Evolutionary conservation across 1,140 invertebrate species (phyloP).

Genomic region (Eriosoma lanigerum): DNA sequence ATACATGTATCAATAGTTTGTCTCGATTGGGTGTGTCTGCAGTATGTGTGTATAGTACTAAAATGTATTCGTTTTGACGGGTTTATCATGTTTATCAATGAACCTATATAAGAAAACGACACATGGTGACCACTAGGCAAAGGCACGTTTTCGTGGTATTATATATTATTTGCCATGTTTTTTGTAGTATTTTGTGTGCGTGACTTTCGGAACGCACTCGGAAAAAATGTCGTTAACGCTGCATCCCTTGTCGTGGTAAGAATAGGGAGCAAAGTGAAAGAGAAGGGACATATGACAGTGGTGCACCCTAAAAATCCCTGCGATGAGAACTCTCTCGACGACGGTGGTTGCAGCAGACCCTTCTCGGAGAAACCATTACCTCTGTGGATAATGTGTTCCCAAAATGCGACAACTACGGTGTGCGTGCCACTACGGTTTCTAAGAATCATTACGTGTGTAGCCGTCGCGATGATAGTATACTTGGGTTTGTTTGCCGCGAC

Average conservation of each 20-base stretch:
- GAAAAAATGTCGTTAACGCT: constrained; percentile 50
- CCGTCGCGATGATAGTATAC: not conserved
- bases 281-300: constrained; percentile 12
- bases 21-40: too few species aligned
- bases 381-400: not conserved
- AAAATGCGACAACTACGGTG: constrained; percentile 28
- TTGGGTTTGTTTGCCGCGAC: not conserved
- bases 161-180: not conserved
- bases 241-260: constrained; percentile 8
- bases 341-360: constrained; percentile 14
- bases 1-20: too few species aligned
- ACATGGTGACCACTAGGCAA: not conserved
- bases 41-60: too few species aligned
- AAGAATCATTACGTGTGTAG: not conserved
- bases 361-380: constrained; percentile 35
- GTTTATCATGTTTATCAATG: constrained; percentile 13
- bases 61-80: not conserved
- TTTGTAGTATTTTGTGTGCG: not conserved
- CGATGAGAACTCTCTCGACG: constrained; percentile 23
- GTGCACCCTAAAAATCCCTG: constrained; percentile 33
- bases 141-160: not conserved
- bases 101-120: not conserved
- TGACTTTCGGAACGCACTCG: constrained; percentile 36
- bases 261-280: not conserved
- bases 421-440: not conserved